A percentile compares a stretch with the other conserved stretches of the same genome.
These are phyloP conservation scores for Drosophila fungiperda DNA, from an alignment of 2,888 invertebrate species.

Conservation along the genomic window DNA sequence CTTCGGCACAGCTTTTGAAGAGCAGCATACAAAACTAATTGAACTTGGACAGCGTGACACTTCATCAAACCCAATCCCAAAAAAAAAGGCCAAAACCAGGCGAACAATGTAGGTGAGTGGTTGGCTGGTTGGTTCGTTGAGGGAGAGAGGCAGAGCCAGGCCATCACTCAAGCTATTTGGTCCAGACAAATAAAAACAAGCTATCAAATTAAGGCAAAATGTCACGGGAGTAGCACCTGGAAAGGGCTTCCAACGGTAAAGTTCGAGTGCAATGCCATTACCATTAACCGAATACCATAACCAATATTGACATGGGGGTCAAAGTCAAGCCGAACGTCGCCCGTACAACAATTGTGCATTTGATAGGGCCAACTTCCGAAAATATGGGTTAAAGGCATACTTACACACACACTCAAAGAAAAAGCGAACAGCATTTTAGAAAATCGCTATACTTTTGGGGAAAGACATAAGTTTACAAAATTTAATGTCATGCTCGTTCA, in stretches of 20 bases:
- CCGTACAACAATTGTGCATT: slow-evolving; percentile 73
- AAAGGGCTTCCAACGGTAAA: slow-evolving; percentile 47
- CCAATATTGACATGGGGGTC: slow-evolving; percentile 77
- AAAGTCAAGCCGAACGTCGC: slow-evolving; percentile 58
- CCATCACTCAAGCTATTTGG: slow-evolving; percentile 73
- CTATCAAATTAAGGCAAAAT: slow-evolving; percentile 76
- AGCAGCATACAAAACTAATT: slow-evolving; percentile 77
- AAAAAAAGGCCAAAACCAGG: slow-evolving; percentile 24
- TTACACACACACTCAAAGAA: not conserved
- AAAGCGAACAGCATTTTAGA: not conserved
- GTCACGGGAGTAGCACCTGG: slow-evolving; percentile 62
- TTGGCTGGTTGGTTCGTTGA: slow-evolving; percentile 3
- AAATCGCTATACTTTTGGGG: not conserved
- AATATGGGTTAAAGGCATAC: slow-evolving; percentile 48
- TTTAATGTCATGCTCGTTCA: no score
- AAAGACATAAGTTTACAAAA: not conserved
- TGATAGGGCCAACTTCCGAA: slow-evolving; percentile 53
- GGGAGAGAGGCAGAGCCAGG: slow-evolving; percentile 30
- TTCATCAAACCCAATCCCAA: slow-evolving; percentile 59
- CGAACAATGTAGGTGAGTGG: slow-evolving; percentile 41
- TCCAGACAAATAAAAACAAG: slow-evolving; percentile 75
- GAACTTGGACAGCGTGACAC: slow-evolving; percentile 82
- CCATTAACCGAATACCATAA: slow-evolving; percentile 46
- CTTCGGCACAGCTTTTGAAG: slow-evolving; percentile 66
- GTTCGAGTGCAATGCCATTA: slow-evolving; percentile 49